Conservation (phyloP, 2,113 vertebrate genomes). For the Hydrochoerus hydrochaeris region DNA sequence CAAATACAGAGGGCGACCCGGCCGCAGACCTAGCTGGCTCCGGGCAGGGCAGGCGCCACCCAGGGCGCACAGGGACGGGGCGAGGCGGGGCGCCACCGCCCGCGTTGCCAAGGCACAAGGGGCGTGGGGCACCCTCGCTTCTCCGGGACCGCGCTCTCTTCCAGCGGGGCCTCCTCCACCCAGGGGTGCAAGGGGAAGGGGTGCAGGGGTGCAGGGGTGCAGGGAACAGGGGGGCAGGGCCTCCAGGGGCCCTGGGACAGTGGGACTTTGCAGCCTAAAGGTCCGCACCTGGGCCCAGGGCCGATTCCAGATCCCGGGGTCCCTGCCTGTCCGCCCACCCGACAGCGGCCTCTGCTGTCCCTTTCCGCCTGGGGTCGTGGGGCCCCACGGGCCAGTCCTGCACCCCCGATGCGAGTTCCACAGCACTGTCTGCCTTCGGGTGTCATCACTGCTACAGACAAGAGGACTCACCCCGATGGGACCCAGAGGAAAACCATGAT, state of each 20-base stretch:
- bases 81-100: constrained; percentile 72
- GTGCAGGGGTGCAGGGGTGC: too few species aligned
- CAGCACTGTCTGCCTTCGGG: too few species aligned
- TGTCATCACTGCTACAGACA: too few species aligned
- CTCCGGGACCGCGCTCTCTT: constrained; percentile 84
- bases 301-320: background rate
- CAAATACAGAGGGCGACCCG: constrained; percentile 86
- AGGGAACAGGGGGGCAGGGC: constrained; percentile 58
- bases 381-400: background rate
- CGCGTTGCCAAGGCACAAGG: constrained; percentile 88
- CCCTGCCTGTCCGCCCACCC: too few species aligned
- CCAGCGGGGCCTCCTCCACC: constrained; percentile 69
- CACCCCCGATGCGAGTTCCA: too few species aligned
- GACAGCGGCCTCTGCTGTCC: too few species aligned
- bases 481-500: too few species aligned
- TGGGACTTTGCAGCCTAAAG: background rate
- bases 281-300: fast-evolving
- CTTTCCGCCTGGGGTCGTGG: background rate
- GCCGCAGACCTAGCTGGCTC: constrained; percentile 56
- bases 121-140: constrained; percentile 85
- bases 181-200: too few species aligned
- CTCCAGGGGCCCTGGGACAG: background rate
- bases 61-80: background rate
- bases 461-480: too few species aligned
- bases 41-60: background rate